Evolutionary conservation across 2,888 invertebrate genomes (phyloP), one percentile per base, ranked within the genome.

Genomic region (Rhodophaea formosa): DNA sequence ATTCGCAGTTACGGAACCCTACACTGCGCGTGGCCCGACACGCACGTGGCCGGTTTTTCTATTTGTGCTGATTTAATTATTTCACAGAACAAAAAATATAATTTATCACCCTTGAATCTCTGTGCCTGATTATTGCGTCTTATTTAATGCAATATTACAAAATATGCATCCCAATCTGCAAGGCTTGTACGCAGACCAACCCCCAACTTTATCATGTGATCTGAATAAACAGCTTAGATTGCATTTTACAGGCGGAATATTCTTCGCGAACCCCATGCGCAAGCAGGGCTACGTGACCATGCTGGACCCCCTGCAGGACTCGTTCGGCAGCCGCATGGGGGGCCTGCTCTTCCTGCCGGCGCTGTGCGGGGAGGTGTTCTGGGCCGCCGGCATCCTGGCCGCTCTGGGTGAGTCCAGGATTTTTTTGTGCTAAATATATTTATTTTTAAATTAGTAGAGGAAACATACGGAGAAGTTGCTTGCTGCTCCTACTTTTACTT

Each of bases 251-350:
- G 99, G 99, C 66, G 99, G 99, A 12, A 94, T 98, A 75, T 98
- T 99, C 92, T 99, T 99, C 91, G 99, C 99, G 68, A 98, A 97
- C 89, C 97, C 97, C 76, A 99, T 99, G 99, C 93, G 99, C 68
- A 94, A 96, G 82, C 97, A 98, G 89, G 99, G 99, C 64, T 99
- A 99, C 92, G 96, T 99, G 66, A 99, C 99, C 39, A 99, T 99
- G 99, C 86, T 99, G 89, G 99, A 99, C 88, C 99, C 99, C 2
- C 95, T 99, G 74, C 98, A 99, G 91, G 97, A 97, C 82, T 95
- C 96, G 59, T 99, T 99, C 84, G 99, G 99, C 17, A 97, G 97
- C 84, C 94, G 99, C 66, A 99, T 99, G 97, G 99, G 99, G 23
- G 99, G 99, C 0, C 91, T 99, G 64, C 93, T 99, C 67, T 99